phyloP scores from a whole-genome alignment of 2,797 vertebrate genomes.

The Girardinus metallicus region DNA sequence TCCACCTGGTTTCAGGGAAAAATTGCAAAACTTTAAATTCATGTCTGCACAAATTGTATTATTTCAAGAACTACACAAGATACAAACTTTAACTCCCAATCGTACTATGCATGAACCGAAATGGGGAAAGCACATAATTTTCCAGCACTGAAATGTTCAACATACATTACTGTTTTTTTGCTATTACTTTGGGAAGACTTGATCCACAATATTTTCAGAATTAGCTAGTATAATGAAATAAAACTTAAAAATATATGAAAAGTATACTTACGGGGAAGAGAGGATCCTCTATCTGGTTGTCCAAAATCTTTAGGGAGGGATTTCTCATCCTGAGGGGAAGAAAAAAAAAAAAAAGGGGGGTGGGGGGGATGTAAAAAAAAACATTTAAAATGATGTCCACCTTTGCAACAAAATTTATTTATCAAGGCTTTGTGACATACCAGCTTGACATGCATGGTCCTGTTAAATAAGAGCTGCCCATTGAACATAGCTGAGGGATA shows the following conservation, averaged over 20 bases:
- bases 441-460: slow-evolving; percentile 98
- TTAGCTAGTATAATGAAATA: neutral
- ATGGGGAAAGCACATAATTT: neutral
- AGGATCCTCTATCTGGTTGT: slow-evolving; percentile 89
- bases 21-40: neutral
- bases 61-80: neutral
- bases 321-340: slow-evolving; percentile 90
- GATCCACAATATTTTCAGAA: neutral
- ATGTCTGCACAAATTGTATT: neutral
- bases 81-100: neutral
- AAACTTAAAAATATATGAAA: neutral
- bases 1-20: slow-evolving; percentile 83
- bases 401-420: fast-evolving
- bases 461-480: slow-evolving; percentile 94
- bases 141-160: neutral
- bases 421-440: slow-evolving; percentile 73
- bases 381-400: neutral
- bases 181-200: neutral
- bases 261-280: slow-evolving; percentile 91
- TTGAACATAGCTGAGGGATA: slow-evolving; percentile 92
- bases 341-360: neutral
- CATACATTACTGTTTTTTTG: neutral
- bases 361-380: too few species aligned
- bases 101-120: neutral
- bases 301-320: slow-evolving; percentile 96